phyloP scores from a whole-genome alignment of 2,888 invertebrate species.

The Athetis lepigone region DNA sequence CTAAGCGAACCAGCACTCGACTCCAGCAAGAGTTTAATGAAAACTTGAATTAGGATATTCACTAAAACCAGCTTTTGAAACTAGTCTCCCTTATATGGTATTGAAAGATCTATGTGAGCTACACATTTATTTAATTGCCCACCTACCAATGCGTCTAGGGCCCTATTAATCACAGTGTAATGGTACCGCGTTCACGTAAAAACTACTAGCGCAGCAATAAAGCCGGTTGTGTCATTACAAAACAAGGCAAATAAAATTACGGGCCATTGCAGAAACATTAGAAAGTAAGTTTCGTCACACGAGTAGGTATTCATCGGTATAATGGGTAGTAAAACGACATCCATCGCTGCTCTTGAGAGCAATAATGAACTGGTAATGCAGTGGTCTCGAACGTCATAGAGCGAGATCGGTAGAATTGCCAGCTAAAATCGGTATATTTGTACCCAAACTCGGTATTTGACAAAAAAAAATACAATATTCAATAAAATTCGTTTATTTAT shows the following conservation, averaged over 20 bases:
- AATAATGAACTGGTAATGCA: constrained; percentile 78
- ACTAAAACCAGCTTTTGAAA: constrained; percentile 23
- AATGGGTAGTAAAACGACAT: constrained; percentile 71
- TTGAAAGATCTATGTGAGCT: constrained; percentile 15
- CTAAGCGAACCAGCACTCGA: constrained; percentile 28
- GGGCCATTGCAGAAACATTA: constrained; percentile 79
- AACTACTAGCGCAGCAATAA: constrained; percentile 63
- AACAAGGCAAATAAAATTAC: constrained; percentile 76
- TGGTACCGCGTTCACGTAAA: constrained; percentile 50
- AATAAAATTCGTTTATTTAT: too few species aligned
- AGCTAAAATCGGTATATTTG: too few species aligned
- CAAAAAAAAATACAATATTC: too few species aligned
- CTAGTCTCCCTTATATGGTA: constrained; percentile 30
- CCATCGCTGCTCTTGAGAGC: constrained; percentile 71
- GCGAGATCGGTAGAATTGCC: too few species aligned
- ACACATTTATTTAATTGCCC: constrained; percentile 38
- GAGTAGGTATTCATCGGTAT: constrained; percentile 81
- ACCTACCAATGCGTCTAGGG: constrained; percentile 18
- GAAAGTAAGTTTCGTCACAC: constrained; percentile 84
- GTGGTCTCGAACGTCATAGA: too few species aligned
- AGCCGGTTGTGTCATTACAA: constrained; percentile 70
- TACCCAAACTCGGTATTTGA: too few species aligned
- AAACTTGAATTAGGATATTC: constrained; percentile 47
- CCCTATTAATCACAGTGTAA: constrained; percentile 41
- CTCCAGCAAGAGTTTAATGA: constrained; percentile 42